phyloP scores from a whole-genome alignment of 2,113 vertebrate genomes.

The Cyanistes caeruleus region DNA sequence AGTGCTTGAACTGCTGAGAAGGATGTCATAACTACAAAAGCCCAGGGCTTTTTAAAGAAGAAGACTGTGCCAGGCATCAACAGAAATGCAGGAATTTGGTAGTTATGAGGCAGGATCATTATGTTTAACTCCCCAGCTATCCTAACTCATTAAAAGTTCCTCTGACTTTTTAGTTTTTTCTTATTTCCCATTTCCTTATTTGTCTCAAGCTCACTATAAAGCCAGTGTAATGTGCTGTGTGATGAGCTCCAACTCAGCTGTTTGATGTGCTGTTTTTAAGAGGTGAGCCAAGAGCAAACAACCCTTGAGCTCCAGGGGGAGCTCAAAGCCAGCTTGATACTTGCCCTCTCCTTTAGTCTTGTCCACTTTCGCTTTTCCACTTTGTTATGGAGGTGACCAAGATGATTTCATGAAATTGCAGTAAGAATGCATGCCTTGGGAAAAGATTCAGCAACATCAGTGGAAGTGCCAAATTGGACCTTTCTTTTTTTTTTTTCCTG shows the following conservation, averaged over 20 bases:
- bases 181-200: not conserved
- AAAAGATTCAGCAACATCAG: not conserved
- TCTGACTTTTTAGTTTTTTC: not conserved
- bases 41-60: not conserved
- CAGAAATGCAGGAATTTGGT: not conserved
- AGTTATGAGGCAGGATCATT: not conserved
- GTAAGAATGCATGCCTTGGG: not conserved
- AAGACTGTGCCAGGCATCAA: not conserved
- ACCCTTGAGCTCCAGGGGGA: not conserved
- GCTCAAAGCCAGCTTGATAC: not conserved
- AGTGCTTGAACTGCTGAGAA: not conserved
- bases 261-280: fast-evolving
- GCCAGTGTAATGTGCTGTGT: not conserved
- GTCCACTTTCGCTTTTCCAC: not conserved
- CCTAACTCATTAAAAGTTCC: not conserved
- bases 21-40: not conserved
- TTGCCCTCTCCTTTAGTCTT: not conserved
- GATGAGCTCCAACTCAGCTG: fast-evolving
- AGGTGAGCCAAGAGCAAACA: not conserved
- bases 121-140: not conserved
- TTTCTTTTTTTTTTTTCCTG: not conserved
- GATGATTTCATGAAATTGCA: not conserved
- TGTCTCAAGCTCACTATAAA: not conserved
- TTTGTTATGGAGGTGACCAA: not conserved
- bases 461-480: not conserved